phyloP scores from a whole-genome alignment of 2,797 vertebrate genomes.

The Microhierax caerulescens region DNA sequence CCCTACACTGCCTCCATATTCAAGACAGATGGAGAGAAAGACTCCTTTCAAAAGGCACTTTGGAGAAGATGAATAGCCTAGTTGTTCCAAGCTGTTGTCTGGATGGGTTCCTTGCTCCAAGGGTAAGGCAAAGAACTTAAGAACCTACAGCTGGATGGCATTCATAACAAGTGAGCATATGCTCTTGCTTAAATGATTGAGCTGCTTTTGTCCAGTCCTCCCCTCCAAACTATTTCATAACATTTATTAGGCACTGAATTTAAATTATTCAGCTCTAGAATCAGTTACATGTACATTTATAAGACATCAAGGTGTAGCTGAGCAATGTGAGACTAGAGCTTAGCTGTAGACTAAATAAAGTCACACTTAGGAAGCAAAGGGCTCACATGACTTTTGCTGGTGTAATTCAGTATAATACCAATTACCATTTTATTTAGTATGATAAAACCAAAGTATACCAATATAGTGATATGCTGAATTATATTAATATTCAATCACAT shows the following conservation, averaged over 20 bases:
- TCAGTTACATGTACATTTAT: neutral
- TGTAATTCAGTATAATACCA: neutral
- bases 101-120: neutral
- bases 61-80: neutral
- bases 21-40: neutral
- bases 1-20: neutral
- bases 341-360: neutral
- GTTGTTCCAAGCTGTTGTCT: neutral
- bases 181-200: neutral
- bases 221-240: neutral
- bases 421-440: neutral
- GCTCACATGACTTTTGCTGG: neutral
- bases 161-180: neutral
- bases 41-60: neutral
- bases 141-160: neutral
- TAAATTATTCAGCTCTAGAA: neutral
- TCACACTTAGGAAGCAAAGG: neutral
- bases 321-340: neutral
- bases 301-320: neutral
- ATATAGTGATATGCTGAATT: neutral
- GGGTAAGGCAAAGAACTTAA: neutral
- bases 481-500: neutral
- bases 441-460: neutral
- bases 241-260: neutral
- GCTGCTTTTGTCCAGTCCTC: neutral